These are phyloP conservation scores for Lycaon pictus DNA, from an alignment of 2,113 vertebrate genomes.

Conservation along the genomic window DNA sequence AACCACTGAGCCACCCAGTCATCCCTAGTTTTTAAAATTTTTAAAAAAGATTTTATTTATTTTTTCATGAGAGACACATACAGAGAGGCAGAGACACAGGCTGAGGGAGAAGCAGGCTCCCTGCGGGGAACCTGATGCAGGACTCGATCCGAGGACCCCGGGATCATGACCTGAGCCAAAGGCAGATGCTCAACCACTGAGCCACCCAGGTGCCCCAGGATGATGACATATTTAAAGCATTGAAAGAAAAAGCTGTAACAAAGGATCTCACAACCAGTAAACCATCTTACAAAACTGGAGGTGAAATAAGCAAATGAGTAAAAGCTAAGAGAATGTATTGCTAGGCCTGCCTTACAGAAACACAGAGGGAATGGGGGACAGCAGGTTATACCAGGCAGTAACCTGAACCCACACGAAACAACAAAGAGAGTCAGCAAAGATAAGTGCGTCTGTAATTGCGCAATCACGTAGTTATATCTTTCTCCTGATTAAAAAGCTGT, in stretches of 20 bases:
- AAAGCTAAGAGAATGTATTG: neutral
- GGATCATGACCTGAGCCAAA: too few species aligned
- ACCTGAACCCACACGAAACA: neutral
- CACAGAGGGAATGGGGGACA: neutral
- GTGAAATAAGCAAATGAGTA: neutral
- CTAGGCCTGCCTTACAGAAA: neutral
- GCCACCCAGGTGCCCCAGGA: too few species aligned
- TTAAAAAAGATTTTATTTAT: too few species aligned
- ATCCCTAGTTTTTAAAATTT: too few species aligned
- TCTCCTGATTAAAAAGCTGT: neutral
- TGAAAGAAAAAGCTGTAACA: neutral
- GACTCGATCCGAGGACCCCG: too few species aligned
- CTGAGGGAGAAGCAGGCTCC: too few species aligned
- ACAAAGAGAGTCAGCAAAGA: neutral
- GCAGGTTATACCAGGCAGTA: neutral
- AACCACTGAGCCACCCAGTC: too few species aligned
- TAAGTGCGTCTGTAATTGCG: neutral
- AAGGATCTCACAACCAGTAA: neutral
- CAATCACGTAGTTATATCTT: neutral
- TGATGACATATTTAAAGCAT: neutral
- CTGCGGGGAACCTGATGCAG: too few species aligned
- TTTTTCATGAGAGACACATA: too few species aligned
- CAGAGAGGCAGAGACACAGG: too few species aligned
- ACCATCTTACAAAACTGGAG: neutral
- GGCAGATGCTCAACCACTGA: too few species aligned